phyloP scores from a whole-genome alignment of 1,140 invertebrate genomes.

The Lerema accius region DNA sequence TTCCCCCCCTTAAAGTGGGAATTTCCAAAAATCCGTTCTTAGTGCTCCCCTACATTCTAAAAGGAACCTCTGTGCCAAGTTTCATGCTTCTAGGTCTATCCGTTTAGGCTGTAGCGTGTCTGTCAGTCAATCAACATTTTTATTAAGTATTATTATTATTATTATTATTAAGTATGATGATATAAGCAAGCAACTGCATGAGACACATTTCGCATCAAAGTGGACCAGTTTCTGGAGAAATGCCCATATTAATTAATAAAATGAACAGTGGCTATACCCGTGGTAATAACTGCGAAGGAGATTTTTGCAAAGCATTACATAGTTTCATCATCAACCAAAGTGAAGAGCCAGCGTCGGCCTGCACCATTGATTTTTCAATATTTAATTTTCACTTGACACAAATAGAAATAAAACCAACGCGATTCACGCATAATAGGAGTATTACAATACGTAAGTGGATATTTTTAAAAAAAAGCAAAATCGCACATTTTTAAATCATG shows the following conservation, averaged over 20 bases:
- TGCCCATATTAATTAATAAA: slow-evolving; percentile 39
- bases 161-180: too few species aligned
- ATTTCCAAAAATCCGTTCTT: too few species aligned
- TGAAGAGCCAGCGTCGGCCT: not conserved
- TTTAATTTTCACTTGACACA: not conserved
- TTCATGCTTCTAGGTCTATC: too few species aligned
- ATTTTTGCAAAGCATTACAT: not conserved
- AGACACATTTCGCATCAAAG: too few species aligned
- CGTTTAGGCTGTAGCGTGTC: too few species aligned
- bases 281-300: slow-evolving; percentile 40
- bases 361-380: not conserved
- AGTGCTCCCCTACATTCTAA: too few species aligned
- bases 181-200: too few species aligned
- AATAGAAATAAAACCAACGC: not conserved
- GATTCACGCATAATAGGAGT: not conserved
- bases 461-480: not conserved
- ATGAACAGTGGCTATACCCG: slow-evolving; percentile 35
- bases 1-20: too few species aligned
- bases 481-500: not conserved
- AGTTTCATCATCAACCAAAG: not conserved
- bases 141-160: too few species aligned
- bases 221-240: too few species aligned
- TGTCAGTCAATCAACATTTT: too few species aligned
- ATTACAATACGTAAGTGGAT: not conserved
- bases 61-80: too few species aligned